A percentile compares a stretch with the other conserved stretches of the same genome.
phyloP scores from a whole-genome alignment of 2,113 vertebrate species.

The Pachypanchax playfairii region DNA sequence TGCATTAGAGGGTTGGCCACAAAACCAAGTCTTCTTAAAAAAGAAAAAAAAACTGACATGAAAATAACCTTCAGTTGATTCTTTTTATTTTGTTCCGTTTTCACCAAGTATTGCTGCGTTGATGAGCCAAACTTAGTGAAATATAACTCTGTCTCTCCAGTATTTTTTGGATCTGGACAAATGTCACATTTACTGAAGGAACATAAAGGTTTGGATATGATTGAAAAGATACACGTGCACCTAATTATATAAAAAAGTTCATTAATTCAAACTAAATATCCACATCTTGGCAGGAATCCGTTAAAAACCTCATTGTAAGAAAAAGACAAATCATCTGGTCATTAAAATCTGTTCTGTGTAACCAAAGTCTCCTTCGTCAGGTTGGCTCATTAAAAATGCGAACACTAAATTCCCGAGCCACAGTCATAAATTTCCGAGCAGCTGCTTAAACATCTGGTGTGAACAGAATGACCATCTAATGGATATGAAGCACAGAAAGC shows the following conservation, averaged over 20 bases:
- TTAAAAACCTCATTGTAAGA: neutral
- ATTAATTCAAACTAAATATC: neutral
- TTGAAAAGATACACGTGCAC: neutral
- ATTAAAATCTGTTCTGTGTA: constrained; percentile 10
- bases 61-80: constrained; percentile 1
- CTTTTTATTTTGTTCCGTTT: neutral
- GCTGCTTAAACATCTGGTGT: constrained; percentile 54
- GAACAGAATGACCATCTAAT: constrained; percentile 45
- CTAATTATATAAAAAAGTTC: no score
- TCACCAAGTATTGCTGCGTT: neutral
- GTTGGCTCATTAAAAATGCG: constrained; percentile 45
- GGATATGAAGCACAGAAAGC: constrained; percentile 36
- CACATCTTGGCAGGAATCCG: neutral
- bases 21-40: constrained; percentile 8
- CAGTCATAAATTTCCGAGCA: constrained; percentile 27
- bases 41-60: neutral
- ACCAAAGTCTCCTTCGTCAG: constrained; percentile 12
- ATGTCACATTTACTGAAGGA: no score
- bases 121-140: neutral
- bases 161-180: neutral
- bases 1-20: neutral
- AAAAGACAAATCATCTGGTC: neutral
- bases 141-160: neutral
- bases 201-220: neutral
- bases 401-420: constrained; percentile 1